Conservation (phyloP, 64 coral and sea anemone genomes). For the Stylophora pistillata region DNA sequence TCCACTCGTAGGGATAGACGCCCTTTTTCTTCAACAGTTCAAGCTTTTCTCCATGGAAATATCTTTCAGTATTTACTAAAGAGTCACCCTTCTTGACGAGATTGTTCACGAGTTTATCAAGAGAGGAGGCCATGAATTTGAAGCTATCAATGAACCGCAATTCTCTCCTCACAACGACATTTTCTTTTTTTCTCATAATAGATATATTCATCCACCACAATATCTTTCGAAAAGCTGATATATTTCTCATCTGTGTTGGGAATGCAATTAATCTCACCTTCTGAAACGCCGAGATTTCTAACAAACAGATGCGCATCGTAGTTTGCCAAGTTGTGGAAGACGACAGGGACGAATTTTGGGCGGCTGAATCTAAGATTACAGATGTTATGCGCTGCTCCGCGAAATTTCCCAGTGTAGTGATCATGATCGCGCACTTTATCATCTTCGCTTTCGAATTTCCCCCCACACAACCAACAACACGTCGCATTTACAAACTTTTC, state of each 20-base stretch:
- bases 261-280: slow-evolving; percentile 13
- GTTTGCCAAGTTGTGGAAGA: no score
- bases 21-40: slow-evolving; percentile 38
- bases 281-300: no score
- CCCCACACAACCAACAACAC: slow-evolving; percentile 36
- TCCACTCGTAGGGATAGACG: slow-evolving; percentile 48
- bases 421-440: slow-evolving; percentile 36
- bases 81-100: neutral
- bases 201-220: slow-evolving; percentile 16
- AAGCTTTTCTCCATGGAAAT: slow-evolving; percentile 1
- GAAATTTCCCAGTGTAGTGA: slow-evolving; percentile 23
- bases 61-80: neutral
- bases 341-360: slow-evolving; percentile 28
- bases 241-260: slow-evolving; percentile 51
- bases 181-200: neutral
- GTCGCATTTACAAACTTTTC: neutral
- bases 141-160: slow-evolving; percentile 48
- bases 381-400: slow-evolving; percentile 34
- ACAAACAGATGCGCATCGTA: no score
- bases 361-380: slow-evolving; percentile 11
- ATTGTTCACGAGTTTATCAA: slow-evolving; percentile 24
- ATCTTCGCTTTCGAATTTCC: neutral
- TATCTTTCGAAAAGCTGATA: slow-evolving; percentile 27
- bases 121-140: slow-evolving; percentile 6
- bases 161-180: neutral